These are phyloP conservation scores for Sebastolobus alascanus DNA, from an alignment of 2,797 vertebrate genomes.

Conservation along the genomic window DNA sequence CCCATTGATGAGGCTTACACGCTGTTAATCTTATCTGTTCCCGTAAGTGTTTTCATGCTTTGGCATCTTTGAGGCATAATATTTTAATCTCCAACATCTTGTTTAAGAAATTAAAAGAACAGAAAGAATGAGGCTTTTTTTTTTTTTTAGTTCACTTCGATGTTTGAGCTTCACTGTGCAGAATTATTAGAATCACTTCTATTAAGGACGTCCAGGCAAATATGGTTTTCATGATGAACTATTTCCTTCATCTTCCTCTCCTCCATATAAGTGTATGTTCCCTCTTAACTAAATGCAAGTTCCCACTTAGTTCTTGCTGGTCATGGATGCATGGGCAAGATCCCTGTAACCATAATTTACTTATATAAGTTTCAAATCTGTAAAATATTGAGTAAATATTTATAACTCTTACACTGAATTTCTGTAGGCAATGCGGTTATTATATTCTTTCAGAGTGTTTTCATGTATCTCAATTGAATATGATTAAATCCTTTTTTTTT, in stretches of 20 bases:
- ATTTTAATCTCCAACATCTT: neutral
- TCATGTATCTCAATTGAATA: neutral
- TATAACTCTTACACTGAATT: neutral
- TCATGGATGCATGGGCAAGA: neutral
- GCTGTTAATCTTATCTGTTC: conserved; percentile 22
- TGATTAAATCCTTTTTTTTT: neutral
- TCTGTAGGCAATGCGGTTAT: neutral
- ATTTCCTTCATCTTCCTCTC: neutral
- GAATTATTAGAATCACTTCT: neutral
- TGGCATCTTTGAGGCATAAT: neutral
- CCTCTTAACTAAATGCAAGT: neutral
- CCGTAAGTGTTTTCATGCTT: neutral
- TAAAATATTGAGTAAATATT: neutral
- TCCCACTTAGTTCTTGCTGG: neutral
- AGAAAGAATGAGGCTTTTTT: neutral
- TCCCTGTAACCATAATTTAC: neutral
- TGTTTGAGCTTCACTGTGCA: neutral
- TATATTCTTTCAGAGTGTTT: neutral
- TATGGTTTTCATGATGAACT: neutral
- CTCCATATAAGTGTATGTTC: neutral
- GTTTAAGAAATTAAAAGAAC: neutral
- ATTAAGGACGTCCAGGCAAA: neutral
- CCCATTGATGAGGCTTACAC: too few relatives aligned
- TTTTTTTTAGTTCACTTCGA: neutral
- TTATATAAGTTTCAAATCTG: neutral